These are phyloP conservation scores for Lasioglossum lativentre DNA, from an alignment of 2,888 invertebrate species.

Conservation along the genomic window DNA sequence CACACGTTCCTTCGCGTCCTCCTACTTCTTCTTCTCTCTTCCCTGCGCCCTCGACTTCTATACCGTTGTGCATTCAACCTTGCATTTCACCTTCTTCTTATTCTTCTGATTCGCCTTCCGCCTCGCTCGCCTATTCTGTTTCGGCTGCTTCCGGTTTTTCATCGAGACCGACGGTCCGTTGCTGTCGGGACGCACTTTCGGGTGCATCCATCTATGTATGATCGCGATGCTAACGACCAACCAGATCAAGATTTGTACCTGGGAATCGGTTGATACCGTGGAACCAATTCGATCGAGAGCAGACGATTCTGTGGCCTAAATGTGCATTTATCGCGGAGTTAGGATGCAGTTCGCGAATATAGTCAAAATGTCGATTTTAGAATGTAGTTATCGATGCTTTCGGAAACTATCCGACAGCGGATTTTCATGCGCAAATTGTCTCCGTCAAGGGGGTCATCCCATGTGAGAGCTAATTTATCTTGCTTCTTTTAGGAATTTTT, in stretches of 20 bases:
- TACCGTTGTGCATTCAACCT: conserved; percentile 4
- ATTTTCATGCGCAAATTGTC: too few species aligned
- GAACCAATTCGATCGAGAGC: too few species aligned
- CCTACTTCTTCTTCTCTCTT: background rate
- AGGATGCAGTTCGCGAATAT: too few species aligned
- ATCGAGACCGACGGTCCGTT: background rate
- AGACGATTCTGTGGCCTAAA: background rate
- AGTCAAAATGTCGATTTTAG: too few species aligned
- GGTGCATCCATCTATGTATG: background rate
- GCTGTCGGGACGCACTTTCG: background rate
- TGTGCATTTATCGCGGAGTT: too few species aligned
- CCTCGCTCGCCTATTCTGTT: background rate
- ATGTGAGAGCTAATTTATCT: too few species aligned
- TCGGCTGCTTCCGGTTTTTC: background rate
- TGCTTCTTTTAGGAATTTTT: too few species aligned
- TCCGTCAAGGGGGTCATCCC: too few species aligned
- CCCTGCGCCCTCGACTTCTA: background rate
- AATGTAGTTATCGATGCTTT: too few species aligned
- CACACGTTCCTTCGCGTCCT: background rate
- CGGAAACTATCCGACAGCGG: too few species aligned
- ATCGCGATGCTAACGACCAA: background rate
- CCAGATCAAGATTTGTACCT: background rate
- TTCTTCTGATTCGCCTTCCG: background rate
- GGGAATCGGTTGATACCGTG: background rate
- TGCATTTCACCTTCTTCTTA: conserved; percentile 1